These are phyloP conservation scores for Drosophila histrio DNA, from an alignment of 2,888 invertebrate species.

Conservation along the genomic window DNA sequence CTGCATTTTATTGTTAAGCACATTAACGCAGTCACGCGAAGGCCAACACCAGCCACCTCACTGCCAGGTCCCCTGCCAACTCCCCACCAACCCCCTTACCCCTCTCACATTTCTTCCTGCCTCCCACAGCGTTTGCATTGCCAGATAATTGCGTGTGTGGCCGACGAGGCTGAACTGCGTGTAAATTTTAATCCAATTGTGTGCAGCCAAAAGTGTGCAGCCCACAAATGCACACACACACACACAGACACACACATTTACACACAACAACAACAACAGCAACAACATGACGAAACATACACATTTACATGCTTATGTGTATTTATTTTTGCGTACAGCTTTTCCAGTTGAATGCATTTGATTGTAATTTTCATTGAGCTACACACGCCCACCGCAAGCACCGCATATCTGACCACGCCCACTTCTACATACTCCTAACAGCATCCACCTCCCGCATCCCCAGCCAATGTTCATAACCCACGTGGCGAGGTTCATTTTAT, in stretches of 20 bases:
- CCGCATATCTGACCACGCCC: conserved; percentile 31
- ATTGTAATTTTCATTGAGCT: conserved; percentile 72
- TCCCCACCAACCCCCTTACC: not conserved
- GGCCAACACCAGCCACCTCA: conserved; percentile 39
- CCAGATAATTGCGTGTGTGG: conserved; percentile 73
- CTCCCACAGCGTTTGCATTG: conserved; percentile 29
- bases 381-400: conserved; percentile 43
- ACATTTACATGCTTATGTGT: conserved; percentile 53
- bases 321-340: conserved; percentile 76
- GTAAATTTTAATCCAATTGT: conserved; percentile 81
- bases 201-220: conserved; percentile 71
- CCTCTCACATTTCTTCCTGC: not conserved
- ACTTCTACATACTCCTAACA: not conserved
- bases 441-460: not conserved
- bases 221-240: conserved; percentile 57
- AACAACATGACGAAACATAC: conserved; percentile 9
- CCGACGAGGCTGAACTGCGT: conserved; percentile 66
- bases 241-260: conserved; percentile 12
- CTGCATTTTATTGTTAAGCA: conserved; percentile 80
- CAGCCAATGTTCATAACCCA: conserved; percentile 31
- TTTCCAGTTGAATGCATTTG: conserved; percentile 78
- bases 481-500: conserved; percentile 63
- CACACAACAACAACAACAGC: not conserved
- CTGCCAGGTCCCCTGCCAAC: conserved; percentile 4
- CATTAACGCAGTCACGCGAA: conserved; percentile 76